Percentiles rank a stretch among this genome's conserved stretches.
These are phyloP conservation scores for Liolophura sinensis DNA, from an alignment of 1,140 invertebrate species.

Conservation along the genomic window DNA sequence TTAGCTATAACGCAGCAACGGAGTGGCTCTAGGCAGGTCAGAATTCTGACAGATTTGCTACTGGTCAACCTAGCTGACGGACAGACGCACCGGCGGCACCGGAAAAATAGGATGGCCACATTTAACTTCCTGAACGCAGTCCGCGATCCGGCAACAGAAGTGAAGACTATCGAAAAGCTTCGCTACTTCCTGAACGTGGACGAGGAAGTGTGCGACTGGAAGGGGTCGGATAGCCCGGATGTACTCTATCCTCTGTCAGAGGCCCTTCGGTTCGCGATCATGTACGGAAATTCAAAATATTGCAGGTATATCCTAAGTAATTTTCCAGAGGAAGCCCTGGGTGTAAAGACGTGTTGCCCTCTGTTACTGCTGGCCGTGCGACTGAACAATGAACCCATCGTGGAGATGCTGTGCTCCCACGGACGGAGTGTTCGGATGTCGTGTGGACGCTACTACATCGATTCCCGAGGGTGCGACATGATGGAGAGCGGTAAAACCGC, in stretches of 20 bases:
- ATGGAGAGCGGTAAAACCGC: conserved; percentile 16
- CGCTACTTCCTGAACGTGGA: not conserved
- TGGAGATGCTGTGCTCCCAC: conserved; percentile 5
- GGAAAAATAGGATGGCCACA: not conserved
- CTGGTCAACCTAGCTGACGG: too few relatives aligned
- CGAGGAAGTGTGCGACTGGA: not conserved
- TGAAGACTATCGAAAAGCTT: not conserved
- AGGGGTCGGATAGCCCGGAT: not conserved
- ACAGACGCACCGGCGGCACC: not conserved
- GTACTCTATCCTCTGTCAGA: conserved; percentile 4
- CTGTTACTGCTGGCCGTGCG: conserved; percentile 7
- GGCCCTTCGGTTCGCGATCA: conserved; percentile 9
- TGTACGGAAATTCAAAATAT: conserved; percentile 9
- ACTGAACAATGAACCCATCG: conserved; percentile 1
- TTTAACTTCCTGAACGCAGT: conserved; percentile 6
- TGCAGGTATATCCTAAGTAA: not conserved
- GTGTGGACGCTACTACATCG: not conserved
- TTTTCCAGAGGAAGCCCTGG: not conserved
- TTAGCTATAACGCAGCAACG: too few relatives aligned
- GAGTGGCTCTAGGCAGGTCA: too few relatives aligned
- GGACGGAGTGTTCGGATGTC: not conserved
- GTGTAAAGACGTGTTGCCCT: conserved; percentile 6
- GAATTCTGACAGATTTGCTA: too few relatives aligned
- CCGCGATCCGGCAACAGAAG: not conserved
- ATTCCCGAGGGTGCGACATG: conserved; percentile 8